Conservation (phyloP, 2,797 vertebrate species). For the Paedocypris micromegethes region DNA sequence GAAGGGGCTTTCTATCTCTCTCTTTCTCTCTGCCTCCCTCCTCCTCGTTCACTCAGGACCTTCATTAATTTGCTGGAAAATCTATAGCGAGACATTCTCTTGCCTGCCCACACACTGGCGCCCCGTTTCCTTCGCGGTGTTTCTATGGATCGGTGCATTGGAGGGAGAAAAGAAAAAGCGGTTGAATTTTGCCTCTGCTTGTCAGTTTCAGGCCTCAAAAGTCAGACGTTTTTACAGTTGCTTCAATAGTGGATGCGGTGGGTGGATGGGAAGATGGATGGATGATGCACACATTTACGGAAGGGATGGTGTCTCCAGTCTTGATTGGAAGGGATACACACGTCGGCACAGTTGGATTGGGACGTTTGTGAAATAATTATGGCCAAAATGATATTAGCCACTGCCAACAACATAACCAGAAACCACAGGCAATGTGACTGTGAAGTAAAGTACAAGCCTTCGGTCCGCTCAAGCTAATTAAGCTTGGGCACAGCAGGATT, state of each 20-base stretch:
- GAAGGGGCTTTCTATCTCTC: conserved; percentile 36
- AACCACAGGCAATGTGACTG: conserved; percentile 5
- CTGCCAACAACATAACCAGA: conserved; percentile 5
- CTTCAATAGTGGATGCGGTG: background rate
- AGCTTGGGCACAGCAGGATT: conserved; percentile 1
- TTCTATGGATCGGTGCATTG: conserved; percentile 38
- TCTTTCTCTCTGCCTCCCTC: conserved; percentile 45
- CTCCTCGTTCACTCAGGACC: conserved; percentile 52
- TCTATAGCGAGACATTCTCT: conserved; percentile 68
- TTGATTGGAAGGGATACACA: no score
- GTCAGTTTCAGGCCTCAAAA: conserved; percentile 42
- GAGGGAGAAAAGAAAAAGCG: conserved; percentile 36
- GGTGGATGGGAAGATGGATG: no score
- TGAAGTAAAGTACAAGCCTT: conserved; percentile 8
- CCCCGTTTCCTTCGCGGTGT: conserved; percentile 4
- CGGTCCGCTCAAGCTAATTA: conserved; percentile 21
- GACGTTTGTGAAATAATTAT: background rate
- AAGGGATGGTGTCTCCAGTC: no score
- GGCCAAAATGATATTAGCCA: background rate
- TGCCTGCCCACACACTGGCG: conserved; percentile 52
- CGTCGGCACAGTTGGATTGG: no score
- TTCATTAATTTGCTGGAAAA: conserved; percentile 70
- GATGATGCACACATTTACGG: no score
- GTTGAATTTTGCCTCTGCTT: conserved; percentile 25
- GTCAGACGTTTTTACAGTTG: conserved; percentile 26